A percentile compares a stretch with the other conserved stretches of the same genome.
Conservation (phyloP, 2,797 vertebrate species). For the Oreortyx pictus region DNA sequence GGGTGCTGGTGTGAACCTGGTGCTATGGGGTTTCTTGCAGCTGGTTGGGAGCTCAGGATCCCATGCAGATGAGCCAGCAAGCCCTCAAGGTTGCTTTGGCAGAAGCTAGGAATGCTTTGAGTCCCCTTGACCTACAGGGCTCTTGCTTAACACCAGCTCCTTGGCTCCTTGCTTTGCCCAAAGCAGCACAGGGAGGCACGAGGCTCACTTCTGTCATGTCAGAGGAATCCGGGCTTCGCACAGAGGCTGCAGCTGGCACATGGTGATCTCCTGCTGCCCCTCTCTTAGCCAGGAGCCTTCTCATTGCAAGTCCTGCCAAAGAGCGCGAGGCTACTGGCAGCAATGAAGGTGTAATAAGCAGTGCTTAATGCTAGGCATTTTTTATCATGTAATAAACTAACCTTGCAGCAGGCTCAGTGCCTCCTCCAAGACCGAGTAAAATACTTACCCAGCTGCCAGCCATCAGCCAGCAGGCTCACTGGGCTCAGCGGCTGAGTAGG, state of each 20-base stretch:
- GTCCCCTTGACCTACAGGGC: background rate
- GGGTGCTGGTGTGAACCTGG: background rate
- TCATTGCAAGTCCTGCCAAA: background rate
- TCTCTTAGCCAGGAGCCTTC: background rate
- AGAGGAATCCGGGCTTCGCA: too few species aligned
- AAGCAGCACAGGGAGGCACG: background rate
- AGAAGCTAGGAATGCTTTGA: background rate
- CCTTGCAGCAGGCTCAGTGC: fast-evolving
- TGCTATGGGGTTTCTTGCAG: background rate
- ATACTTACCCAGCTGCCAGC: background rate
- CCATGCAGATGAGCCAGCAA: background rate
- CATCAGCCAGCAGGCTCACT: background rate
- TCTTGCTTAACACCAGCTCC: background rate
- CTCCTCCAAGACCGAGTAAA: background rate
- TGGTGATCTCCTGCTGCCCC: background rate
- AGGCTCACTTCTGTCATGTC: background rate
- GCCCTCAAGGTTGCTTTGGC: background rate
- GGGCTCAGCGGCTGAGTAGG: background rate
- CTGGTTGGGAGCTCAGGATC: background rate
- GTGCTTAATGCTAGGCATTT: background rate
- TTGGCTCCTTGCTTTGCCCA: background rate
- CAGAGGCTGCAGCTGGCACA: background rate
- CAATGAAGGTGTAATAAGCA: background rate
- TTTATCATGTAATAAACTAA: background rate
- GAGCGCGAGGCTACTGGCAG: background rate